Evolutionary conservation across 2,797 vertebrate genomes (phyloP).

Genomic region (Staurois parvus): DNA sequence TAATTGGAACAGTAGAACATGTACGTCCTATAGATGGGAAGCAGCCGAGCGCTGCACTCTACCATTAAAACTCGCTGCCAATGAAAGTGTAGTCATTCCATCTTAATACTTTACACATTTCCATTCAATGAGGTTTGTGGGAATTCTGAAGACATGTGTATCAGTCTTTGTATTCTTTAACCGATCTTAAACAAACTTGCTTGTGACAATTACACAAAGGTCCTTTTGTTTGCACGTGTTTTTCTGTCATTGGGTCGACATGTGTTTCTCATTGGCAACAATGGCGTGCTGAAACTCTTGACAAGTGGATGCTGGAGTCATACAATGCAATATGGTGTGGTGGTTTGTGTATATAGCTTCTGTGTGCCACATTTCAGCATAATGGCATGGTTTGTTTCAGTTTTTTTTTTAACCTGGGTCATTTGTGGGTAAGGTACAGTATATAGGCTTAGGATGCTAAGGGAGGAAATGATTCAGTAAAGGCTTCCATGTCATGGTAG

Average conservation of each 20-base stretch:
- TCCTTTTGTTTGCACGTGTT: neutral
- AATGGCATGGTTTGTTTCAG: neutral
- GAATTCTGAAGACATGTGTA: neutral
- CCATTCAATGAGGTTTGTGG: neutral
- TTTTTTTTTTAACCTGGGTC: too few relatives aligned
- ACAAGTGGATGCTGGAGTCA: neutral
- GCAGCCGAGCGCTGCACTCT: constrained; percentile 17
- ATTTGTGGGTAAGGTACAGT: too few relatives aligned
- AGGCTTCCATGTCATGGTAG: too few relatives aligned
- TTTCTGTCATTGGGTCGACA: neutral
- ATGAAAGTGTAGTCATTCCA: constrained; percentile 31
- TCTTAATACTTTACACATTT: constrained; percentile 42
- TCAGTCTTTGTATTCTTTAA: constrained; percentile 16
- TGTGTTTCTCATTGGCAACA: neutral
- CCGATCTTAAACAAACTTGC: neutral
- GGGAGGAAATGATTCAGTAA: too few relatives aligned
- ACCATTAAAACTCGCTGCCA: constrained; percentile 36
- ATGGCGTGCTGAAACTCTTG: neutral
- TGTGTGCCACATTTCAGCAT: neutral
- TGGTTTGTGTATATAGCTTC: neutral
- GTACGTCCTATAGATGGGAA: constrained; percentile 20
- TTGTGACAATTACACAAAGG: neutral
- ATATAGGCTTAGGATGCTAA: too few relatives aligned
- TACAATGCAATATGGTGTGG: neutral
- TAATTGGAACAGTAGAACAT: constrained; percentile 16